Conservation (phyloP, 2,113 vertebrate species). For the Nematolebias whitei region DNA sequence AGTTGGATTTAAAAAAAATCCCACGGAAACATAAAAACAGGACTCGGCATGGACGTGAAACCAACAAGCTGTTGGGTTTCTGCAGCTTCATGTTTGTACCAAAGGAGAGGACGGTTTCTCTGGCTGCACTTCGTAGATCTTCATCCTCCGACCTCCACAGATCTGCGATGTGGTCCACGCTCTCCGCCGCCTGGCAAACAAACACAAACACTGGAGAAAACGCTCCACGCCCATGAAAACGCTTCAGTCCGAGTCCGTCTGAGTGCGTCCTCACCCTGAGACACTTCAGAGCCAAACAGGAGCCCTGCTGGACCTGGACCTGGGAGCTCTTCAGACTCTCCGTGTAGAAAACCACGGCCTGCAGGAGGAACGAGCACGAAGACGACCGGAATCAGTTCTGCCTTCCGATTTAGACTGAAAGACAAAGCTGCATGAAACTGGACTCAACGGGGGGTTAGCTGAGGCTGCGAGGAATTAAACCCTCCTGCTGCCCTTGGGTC, state of each 20-base stretch:
- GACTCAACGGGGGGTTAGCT: neutral
- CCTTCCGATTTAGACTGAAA: neutral
- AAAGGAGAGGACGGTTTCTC: constrained; percentile 79
- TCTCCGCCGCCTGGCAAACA: constrained; percentile 75
- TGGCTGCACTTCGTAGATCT: constrained; percentile 73
- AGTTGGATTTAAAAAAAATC: too few species aligned
- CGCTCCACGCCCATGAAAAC: neutral
- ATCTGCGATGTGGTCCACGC: constrained; percentile 77
- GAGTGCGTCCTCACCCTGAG: constrained; percentile 82
- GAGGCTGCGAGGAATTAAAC: too few species aligned
- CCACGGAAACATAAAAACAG: too few species aligned
- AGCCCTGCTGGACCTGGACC: constrained; percentile 79
- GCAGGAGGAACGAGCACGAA: neutral
- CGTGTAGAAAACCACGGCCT: constrained; percentile 90
- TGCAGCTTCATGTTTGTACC: constrained; percentile 52
- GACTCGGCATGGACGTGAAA: neutral
- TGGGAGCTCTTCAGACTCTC: constrained; percentile 76
- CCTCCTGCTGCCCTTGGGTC: too few species aligned
- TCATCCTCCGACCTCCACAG: constrained; percentile 76
- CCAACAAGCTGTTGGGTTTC: neutral
- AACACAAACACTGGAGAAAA: constrained; percentile 9
- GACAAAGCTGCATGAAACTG: neutral
- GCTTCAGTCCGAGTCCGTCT: neutral
- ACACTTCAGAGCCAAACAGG: constrained; percentile 88
- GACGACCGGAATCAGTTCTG: neutral